Evolutionary conservation across 2,888 invertebrate genomes (phyloP), one percentile per base, ranked within the genome.

Genomic region (Macropis europaea): DNA sequence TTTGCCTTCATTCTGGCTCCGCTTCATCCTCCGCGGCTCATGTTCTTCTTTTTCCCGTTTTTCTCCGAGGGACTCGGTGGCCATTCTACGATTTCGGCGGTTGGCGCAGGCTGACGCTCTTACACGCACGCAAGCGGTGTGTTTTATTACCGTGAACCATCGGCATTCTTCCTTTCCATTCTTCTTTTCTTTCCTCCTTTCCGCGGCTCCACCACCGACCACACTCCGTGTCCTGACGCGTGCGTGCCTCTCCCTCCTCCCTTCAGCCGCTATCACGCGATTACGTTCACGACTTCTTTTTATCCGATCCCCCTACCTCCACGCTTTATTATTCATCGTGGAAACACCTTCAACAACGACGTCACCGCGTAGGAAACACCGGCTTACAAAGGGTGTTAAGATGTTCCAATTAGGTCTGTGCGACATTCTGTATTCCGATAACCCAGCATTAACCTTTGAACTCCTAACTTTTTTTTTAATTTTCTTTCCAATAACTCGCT

Each of bases 81-180:
- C 45, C 17, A 34, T 52, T 52, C 59, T 54, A 71, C 75, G 64
- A 79, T 74, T 72, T 78, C 68, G 67, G 60, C 22, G 15, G 15
- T 13, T 42, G 43, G 28, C 36, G 43, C 38, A 17, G 42, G 48
- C 15, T 22, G 40, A 36, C 30, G 19, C 43, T 19, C 32, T n/a
- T n/a, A n/a, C n/a, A 36, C 40, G 53, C 57, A 62, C 45, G 48
- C 24, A 40, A 36, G 56, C 48, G n/a, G n/a, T n/a, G 72, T 83
- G 77, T 83, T 82, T 84, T 81, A 84, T 83, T 77, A 66, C 73
- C 75, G 56, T 56, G 76, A 79, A 81, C 72, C 73, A 66, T 63
- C 75, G 73, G 60, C 81, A 79, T 82, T 82, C 79, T 71, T 75
- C 63, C 69, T 71, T 68, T 40, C 62, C 50, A 17, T 70, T 66